Evolutionary conservation across 2,113 vertebrate genomes (phyloP).

Genomic region (Uropsilus gracilis): DNA sequence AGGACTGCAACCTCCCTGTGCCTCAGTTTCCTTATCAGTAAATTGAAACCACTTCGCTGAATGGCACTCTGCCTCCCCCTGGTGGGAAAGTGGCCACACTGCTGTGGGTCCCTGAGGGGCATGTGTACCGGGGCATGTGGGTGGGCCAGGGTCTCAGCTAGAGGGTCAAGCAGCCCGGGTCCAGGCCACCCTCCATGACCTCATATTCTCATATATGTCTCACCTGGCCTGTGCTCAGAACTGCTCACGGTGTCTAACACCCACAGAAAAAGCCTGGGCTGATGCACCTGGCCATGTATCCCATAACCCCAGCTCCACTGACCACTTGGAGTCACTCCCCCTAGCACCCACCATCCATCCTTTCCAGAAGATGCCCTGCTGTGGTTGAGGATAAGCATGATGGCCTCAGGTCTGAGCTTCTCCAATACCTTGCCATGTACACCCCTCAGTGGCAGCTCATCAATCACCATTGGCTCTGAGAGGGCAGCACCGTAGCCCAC

Average conservation of each 20-base stretch:
- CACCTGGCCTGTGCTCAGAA: neutral
- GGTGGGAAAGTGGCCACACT: neutral
- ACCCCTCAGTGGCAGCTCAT: neutral
- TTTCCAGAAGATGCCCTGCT: neutral
- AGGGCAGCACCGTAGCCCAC: neutral
- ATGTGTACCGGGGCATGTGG: accelerated
- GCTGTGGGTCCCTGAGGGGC: accelerated
- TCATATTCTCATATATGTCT: neutral
- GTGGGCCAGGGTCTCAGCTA: accelerated
- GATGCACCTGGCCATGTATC: accelerated
- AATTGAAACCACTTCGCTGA: neutral
- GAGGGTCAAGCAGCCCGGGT: accelerated
- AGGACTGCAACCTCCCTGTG: neutral
- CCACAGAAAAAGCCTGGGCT: neutral
- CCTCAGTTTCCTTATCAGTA: neutral
- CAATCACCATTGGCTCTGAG: neutral
- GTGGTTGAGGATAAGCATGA: neutral
- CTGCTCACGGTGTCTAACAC: neutral
- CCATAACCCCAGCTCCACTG: neutral
- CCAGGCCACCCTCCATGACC: accelerated
- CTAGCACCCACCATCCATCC: neutral
- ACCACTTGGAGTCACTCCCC: accelerated
- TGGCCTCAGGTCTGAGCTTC: neutral
- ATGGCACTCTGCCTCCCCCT: constrained; percentile 54
- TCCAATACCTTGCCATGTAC: neutral